Base-by-base conservation (phyloP, 2,113 vertebrate genomes). In the Oncorhynchus masou region DNA sequence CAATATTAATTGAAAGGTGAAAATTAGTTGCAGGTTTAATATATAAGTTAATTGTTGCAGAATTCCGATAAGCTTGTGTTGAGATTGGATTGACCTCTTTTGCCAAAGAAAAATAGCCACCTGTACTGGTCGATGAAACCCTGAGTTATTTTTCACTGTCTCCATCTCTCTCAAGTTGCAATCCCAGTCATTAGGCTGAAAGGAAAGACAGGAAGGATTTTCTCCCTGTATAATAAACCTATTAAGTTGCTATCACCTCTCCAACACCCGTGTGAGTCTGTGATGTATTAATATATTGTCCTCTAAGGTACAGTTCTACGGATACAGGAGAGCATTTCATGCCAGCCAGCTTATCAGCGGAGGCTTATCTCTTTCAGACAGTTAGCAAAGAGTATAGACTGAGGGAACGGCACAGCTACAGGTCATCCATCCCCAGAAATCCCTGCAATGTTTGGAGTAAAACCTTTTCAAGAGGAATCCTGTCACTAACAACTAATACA, bases 361-460 rank as follows among this genome's bases (percentile, higher is more conserved):
- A 76, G 77, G 85, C 87, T 93, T 93, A 93, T 93, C 91, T 88
- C 79, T 65, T 75, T 84, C 81, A 86, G 88, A 91, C 90, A 89
- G 91, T 90, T 89, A 88, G 86, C 83, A 90, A 85, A 90, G 70
- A 74, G 85, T 77, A 81, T 70, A 89, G 82, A 81, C 74, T 70
- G 71, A 64, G 64, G 31, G 20, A 29, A 29, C 19, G 70, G 13
- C n/a, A 83, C 51, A 82, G 81, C 79, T 81, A 85, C 77, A 81
- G 89, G 89, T 90, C 83, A 77, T 69, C 85, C 79, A 87, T 84
- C 81, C 76, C 79, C 79, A 76, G 87, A 85, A 83, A 74, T 83
- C 81, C 77, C 76, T 80, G 77, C 81, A 3, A 66, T 84, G 86
- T 86, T 87, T 81, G 77, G 84, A 70, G 82, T 74, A 79, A 57